These are phyloP conservation scores for Podarcis lilfordi DNA, from an alignment of 2,797 vertebrate genomes.

Conservation along the genomic window DNA sequence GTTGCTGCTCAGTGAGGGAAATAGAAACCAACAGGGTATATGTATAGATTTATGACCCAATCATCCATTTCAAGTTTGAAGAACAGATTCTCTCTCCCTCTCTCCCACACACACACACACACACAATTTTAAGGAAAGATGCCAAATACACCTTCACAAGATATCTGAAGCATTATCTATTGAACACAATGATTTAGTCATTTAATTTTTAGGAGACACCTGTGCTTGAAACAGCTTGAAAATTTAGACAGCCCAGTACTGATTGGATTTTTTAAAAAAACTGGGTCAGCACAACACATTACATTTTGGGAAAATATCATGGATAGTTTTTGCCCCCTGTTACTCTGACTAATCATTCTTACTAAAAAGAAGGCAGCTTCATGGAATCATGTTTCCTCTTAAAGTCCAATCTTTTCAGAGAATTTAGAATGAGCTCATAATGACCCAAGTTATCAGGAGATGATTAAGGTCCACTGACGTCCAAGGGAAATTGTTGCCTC, in stretches of 20 bases:
- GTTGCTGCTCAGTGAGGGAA: too few relatives aligned
- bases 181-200: neutral
- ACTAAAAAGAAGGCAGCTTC: neutral
- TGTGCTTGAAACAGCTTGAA: neutral
- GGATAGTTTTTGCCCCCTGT: neutral
- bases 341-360: neutral
- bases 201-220: neutral
- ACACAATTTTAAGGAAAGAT: neutral
- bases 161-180: neutral
- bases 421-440: neutral
- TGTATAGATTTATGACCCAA: neutral
- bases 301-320: neutral
- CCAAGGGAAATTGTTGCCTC: neutral
- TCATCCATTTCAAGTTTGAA: neutral
- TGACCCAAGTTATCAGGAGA: conserved; percentile 50
- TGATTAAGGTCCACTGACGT: conserved; percentile 1
- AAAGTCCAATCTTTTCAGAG: neutral
- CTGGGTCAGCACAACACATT: too few relatives aligned
- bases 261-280: neutral
- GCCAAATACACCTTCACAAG: neutral
- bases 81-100: neutral
- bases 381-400: neutral
- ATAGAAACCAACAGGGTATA: too few relatives aligned
- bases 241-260: neutral
- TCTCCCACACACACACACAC: too few relatives aligned